Evolutionary conservation across 2,888 invertebrate genomes (phyloP).

Genomic region (Emmelina monodactyla): DNA sequence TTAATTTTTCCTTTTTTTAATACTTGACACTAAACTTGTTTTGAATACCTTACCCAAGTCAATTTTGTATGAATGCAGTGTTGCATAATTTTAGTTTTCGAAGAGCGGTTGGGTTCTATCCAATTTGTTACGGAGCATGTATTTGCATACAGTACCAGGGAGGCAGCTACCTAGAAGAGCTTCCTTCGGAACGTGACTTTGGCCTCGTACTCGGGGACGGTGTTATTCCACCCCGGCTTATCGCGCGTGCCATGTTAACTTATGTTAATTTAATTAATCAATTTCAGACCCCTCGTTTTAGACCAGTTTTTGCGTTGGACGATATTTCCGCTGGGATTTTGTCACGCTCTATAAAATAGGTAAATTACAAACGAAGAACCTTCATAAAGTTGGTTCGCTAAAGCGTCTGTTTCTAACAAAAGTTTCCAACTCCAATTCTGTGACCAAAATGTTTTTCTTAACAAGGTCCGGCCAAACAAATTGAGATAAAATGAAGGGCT

Average conservation of each 20-base stretch:
- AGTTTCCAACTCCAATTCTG: no score
- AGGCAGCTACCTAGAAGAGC: conserved; percentile 1
- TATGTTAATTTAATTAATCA: conserved; percentile 64
- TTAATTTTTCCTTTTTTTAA: no score
- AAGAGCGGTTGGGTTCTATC: conserved; percentile 27
- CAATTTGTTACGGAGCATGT: conserved; percentile 46
- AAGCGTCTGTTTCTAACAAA: no score
- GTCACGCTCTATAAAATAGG: no score
- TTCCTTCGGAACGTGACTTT: conserved; percentile 43
- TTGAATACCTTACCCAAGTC: not conserved
- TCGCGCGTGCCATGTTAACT: conserved; percentile 42
- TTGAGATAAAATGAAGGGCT: no score
- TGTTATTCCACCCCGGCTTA: conserved; percentile 27
- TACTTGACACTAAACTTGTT: not conserved
- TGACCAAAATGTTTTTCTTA: no score
- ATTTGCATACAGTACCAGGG: conserved; percentile 35
- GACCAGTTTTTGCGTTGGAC: conserved; percentile 25
- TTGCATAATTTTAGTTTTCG: conserved; percentile 14
- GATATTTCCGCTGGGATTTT: conserved; percentile 5
- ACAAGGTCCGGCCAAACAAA: no score
- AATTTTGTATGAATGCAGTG: not conserved
- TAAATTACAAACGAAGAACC: no score
- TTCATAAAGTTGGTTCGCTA: no score
- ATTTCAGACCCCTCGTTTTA: conserved; percentile 40
- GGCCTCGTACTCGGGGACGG: conserved; percentile 38